Percentiles rank a stretch among this genome's conserved stretches.
phyloP scores from a whole-genome alignment of 2,888 invertebrate species.

The Hoplodrina ambigua region DNA sequence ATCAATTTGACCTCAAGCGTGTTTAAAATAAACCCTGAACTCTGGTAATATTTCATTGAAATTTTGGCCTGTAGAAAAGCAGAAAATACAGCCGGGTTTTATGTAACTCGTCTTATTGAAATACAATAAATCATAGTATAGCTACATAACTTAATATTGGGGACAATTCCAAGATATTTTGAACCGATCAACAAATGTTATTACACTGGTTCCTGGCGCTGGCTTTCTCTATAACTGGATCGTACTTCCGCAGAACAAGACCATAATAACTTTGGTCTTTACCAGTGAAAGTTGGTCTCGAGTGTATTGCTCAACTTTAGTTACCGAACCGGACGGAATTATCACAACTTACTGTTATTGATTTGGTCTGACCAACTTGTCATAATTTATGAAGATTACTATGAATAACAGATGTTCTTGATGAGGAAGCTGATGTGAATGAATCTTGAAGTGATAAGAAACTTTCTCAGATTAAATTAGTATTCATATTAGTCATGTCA shows the following conservation, averaged over 20 bases:
- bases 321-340: conserved; percentile 69
- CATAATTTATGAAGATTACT: conserved; percentile 42
- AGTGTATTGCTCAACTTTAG: conserved; percentile 68
- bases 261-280: conserved; percentile 74
- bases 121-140: not conserved
- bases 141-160: conserved; percentile 19
- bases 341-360: conserved; percentile 61
- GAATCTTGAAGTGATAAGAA: not conserved
- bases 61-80: conserved; percentile 8
- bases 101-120: conserved; percentile 4
- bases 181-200: conserved; percentile 56
- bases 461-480: conserved; percentile 19
- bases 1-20: conserved; percentile 7
- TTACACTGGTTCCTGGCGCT: conserved; percentile 63
- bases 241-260: conserved; percentile 74
- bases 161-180: conserved; percentile 47
- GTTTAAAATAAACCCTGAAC: conserved; percentile 11
- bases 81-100: not conserved
- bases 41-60: not conserved
- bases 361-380: conserved; percentile 48
- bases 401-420: conserved; percentile 19
- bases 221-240: conserved; percentile 84
- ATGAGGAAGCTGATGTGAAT: conserved; percentile 5
- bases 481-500: not conserved
- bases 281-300: conserved; percentile 81